phyloP scores from a whole-genome alignment of 2,888 invertebrate species.

The Phyllotreta striolata region DNA sequence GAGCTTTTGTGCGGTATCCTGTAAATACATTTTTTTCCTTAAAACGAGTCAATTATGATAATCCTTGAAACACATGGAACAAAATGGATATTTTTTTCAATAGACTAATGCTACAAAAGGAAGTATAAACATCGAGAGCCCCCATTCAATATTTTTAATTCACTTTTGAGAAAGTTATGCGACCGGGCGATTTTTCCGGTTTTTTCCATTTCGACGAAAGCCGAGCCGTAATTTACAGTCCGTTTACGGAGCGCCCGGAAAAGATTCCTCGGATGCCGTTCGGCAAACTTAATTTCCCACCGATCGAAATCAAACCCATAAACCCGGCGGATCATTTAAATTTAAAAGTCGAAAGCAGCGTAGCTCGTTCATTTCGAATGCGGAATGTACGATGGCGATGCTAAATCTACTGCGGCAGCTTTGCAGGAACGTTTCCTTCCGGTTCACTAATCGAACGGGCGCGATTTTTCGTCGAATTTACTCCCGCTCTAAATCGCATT shows the following conservation, averaged over 20 bases:
- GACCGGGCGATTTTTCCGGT: too few species aligned
- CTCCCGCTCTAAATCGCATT: too few species aligned
- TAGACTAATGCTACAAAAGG: too few species aligned
- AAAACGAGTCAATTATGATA: too few species aligned
- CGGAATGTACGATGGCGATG: slow-evolving; percentile 39
- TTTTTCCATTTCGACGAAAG: too few species aligned
- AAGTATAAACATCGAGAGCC: too few species aligned
- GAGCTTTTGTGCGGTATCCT: too few species aligned
- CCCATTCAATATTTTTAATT: too few species aligned
- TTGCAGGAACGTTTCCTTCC: slow-evolving; percentile 52
- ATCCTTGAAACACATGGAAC: too few species aligned
- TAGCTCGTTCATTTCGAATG: slow-evolving; percentile 35
- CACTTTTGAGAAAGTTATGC: too few species aligned
- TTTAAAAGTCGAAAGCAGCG: slow-evolving; percentile 21
- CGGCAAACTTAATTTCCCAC: slow-evolving; percentile 11
- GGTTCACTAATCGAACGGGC: not conserved
- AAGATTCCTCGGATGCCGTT: not conserved
- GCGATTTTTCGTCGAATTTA: not conserved
- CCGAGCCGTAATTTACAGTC: not conserved
- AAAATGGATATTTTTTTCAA: too few species aligned
- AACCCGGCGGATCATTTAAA: slow-evolving; percentile 23
- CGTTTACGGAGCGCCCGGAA: not conserved
- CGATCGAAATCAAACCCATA: slow-evolving; percentile 23
- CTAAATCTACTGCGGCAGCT: slow-evolving; percentile 46
- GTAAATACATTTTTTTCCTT: too few species aligned